Base-by-base conservation (phyloP, 2,797 vertebrate species). In the Leuciscus waleckii region DNA sequence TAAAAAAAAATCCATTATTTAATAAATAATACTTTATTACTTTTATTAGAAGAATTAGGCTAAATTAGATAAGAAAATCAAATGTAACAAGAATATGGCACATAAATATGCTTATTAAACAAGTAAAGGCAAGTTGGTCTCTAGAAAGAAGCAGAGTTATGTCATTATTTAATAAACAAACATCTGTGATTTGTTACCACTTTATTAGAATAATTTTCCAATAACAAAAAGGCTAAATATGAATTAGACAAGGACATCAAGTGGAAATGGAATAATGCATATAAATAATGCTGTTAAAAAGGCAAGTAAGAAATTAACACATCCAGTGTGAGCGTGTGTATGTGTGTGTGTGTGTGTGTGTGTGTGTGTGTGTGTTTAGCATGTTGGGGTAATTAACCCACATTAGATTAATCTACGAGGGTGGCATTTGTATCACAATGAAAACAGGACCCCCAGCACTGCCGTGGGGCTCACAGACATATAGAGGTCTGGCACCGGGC, bases 401-500 rank as follows among this genome's bases (percentile, higher is more conserved):
- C 76, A 88, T 89, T 87, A 89, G 84, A 90, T 86, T 88, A 89
- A 88, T 87, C 89, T 89, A 74, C 79, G 71, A 89, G 82, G 85
- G 87, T 87, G 86, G 87, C 88, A 87, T 85, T 88, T 89, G 88
- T 85, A 88, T 87, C 86, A 89, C 82, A 78, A 87, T 71, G 70
- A 81, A 87, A 87, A 87, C 83, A 80, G 81, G 88, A 84, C 88
- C 86, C 81, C 88, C 41, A 77, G 77, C 83, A 67, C 23, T 83
- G 79, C 88, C 80, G 43, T 69, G 69, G 87, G 88, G 89, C 85
- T 80, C 69, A 71, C 37, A 79, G 76, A 79, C 76, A 76, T 80
- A 81, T 73, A 71, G 75, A 78, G 79, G 49, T 79, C 85, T 88
- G 89, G 85, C 84, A 86, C 46, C 23, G 32, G 37, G 86, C 82